phyloP scores from a whole-genome alignment of 64 coral and sea anemone genomes.

The Porites australiensis region DNA sequence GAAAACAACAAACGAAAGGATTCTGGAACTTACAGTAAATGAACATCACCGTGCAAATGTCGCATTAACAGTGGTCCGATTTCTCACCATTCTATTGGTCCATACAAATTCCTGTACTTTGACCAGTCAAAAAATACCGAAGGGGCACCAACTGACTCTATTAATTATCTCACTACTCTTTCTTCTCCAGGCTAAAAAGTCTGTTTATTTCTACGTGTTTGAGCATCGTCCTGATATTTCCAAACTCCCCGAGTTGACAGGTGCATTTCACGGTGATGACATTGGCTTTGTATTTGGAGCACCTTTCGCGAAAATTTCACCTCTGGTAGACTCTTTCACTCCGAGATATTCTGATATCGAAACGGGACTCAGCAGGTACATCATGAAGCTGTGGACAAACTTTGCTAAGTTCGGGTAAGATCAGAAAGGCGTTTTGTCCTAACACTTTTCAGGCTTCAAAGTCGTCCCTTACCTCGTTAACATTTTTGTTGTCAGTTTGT shows the following conservation, averaged over 20 bases:
- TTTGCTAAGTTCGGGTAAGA: conserved; percentile 73
- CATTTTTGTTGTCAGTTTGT: no score
- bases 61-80: no score
- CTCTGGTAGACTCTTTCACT: neutral
- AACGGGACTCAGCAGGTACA: conserved; percentile 49
- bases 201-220: conserved; percentile 51
- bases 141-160: no score
- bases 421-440: no score
- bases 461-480: no score
- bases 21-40: no score
- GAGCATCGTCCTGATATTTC: conserved; percentile 63
- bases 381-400: conserved; percentile 75
- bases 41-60: no score
- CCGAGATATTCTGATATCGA: conserved; percentile 44
- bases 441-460: no score
- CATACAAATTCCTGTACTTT: no score
- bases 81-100: no score
- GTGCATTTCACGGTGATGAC: conserved; percentile 52
- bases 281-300: conserved; percentile 50
- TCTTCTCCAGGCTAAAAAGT: neutral
- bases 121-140: no score
- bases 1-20: no score
- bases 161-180: neutral
- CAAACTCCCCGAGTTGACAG: conserved; percentile 35
- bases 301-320: neutral